Evolutionary conservation across 2,113 vertebrate species (phyloP), one percentile per base, ranked within the genome.

Genomic region (Puffinus mauretanicus): DNA sequence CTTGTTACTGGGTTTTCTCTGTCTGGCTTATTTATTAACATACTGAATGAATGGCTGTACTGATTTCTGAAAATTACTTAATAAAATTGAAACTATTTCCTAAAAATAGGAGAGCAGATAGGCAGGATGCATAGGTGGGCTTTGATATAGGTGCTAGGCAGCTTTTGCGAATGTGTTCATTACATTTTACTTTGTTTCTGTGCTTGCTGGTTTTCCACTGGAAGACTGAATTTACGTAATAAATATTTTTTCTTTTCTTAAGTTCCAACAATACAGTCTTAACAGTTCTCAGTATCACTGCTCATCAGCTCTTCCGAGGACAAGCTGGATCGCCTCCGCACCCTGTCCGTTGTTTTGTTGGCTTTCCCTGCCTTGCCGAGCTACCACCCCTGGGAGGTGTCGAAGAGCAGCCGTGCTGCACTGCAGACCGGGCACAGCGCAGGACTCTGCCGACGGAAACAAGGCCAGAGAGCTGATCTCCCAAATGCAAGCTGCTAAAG

Each of bases 261-360:
- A 46, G 25, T 54, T 58, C 42, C 66, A 46, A 6, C 46, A 62
- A 29, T 12, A 21, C 10, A 9, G 21, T 27, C 13, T 46, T 22
- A 4, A 0, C 2, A 11, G 32, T 16, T 69, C 32, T 24, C 9
- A 1, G 38, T 12, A 0, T 25, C 40, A 0, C 27, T 40, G 80
- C 64, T 65, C 30, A 3, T 4, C 38, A 16, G 57, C 29, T 5
- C 19, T 32, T 32, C 46, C 1, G 1, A 36, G 67, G 54, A 44
- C 27, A 9, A n/a, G 64, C 49, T 5, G 80, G 49, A 3, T 11
- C 38, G 47, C 34, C 27, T 15, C 3, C 4, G 21, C 22, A 2
- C 30, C 22, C 42, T 24, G 26, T 9, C 54, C 14, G 16, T 10
- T 3, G 16, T 7, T 20, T 4, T 7, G 13, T 0, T 3, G 38